Evolutionary conservation across 2,888 invertebrate species (phyloP).

Genomic region (Agonopterix subpropinquella): DNA sequence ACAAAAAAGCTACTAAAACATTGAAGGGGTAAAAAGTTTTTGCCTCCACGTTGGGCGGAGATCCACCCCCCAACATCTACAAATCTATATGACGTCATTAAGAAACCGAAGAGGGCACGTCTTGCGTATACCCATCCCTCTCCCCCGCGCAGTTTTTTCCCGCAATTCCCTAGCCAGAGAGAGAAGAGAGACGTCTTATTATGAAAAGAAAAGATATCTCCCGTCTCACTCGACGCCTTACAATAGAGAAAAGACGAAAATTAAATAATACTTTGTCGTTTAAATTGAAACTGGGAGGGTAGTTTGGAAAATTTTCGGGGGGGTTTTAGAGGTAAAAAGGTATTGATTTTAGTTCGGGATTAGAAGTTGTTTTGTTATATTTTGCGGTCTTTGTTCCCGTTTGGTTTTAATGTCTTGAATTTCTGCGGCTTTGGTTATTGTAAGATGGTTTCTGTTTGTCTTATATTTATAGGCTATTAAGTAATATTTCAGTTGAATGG

Average conservation of each 20-base stretch:
- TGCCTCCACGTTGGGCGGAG: slow-evolving; percentile 33
- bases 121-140: slow-evolving; percentile 55
- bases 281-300: slow-evolving; percentile 62
- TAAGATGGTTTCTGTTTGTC: too few species aligned
- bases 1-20: slow-evolving; percentile 43
- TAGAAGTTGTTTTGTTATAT: slow-evolving; percentile 37
- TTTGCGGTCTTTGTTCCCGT: slow-evolving; percentile 7
- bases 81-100: slow-evolving; percentile 73
- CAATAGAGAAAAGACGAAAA: slow-evolving; percentile 73
- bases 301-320: slow-evolving; percentile 62
- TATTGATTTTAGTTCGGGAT: slow-evolving; percentile 70
- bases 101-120: slow-evolving; percentile 63
- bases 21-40: slow-evolving; percentile 58
- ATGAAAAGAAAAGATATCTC: slow-evolving; percentile 39
- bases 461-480: too few species aligned
- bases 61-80: slow-evolving; percentile 53
- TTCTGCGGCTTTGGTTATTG: too few species aligned
- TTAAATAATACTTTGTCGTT: slow-evolving; percentile 76
- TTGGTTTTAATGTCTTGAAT: too few species aligned
- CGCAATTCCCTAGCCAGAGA: slow-evolving; percentile 20
- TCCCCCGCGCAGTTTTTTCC: slow-evolving; percentile 34
- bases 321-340: slow-evolving; percentile 61
- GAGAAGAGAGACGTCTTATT: slow-evolving; percentile 51
- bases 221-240: slow-evolving; percentile 56
- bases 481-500: too few species aligned